A percentile compares a stretch with the other conserved stretches of the same genome.
phyloP scores from a whole-genome alignment of 2,797 vertebrate species.

The Avahi laniger region DNA sequence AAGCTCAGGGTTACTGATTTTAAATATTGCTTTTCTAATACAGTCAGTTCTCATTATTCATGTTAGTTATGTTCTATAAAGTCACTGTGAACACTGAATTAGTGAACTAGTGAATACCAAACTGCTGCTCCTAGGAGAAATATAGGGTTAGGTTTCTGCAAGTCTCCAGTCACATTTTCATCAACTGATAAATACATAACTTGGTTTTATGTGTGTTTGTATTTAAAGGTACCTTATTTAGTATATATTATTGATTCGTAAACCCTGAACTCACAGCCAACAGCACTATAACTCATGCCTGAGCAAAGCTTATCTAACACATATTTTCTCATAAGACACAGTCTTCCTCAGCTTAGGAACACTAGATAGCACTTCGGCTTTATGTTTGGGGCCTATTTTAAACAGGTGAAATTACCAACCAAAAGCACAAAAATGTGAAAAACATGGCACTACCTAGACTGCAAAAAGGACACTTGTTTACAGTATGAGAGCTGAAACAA shows the following conservation, averaged over 20 bases:
- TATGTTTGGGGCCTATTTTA: neutral
- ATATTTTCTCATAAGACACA: neutral
- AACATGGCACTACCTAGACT: neutral
- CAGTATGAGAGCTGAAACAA: neutral
- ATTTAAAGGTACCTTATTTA: neutral
- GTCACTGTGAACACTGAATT: neutral
- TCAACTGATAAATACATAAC: neutral
- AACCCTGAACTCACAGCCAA: neutral
- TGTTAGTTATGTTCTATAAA: neutral
- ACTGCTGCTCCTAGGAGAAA: neutral
- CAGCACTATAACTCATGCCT: neutral
- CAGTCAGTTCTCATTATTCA: neutral
- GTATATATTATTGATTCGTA: conserved; percentile 16
- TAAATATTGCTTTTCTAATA: conserved; percentile 7
- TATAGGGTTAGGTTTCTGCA: neutral
- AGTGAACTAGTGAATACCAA: neutral
- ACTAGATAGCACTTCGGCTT: neutral
- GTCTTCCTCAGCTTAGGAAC: neutral
- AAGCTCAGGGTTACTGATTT: neutral
- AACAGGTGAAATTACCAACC: neutral
- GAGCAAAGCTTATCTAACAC: neutral
- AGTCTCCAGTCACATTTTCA: neutral
- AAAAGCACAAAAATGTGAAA: neutral
- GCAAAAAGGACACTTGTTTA: neutral
- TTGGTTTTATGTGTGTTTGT: neutral